These are phyloP conservation scores for Saxicola maurus DNA, from an alignment of 2,797 vertebrate species.

Conservation along the genomic window DNA sequence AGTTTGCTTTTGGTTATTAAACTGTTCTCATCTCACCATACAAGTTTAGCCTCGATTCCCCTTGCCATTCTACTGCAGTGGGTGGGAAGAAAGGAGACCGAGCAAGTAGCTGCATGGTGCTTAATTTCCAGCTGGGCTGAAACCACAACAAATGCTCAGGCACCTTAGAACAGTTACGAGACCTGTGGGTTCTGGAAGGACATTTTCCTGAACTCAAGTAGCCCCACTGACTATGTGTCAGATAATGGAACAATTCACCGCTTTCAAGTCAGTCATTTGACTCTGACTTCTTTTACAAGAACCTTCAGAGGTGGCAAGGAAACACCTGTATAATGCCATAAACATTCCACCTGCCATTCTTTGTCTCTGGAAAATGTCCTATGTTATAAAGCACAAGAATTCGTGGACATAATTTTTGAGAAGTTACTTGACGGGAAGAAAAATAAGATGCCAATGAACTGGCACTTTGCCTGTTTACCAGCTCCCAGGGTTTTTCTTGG, in stretches of 20 bases:
- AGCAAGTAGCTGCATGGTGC: fast-evolving
- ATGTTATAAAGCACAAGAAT: not conserved
- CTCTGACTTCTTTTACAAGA: not conserved
- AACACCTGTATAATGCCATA: not conserved
- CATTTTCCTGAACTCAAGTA: not conserved
- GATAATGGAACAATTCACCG: not conserved
- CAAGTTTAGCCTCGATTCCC: not conserved
- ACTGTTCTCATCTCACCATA: not conserved
- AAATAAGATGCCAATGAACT: not conserved
- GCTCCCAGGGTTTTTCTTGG: fast-evolving
- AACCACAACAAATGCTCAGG: not conserved
- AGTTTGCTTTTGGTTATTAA: not conserved
- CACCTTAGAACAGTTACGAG: not conserved
- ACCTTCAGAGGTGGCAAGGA: not conserved
- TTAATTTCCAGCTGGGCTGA: not conserved
- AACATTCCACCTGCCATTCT: not conserved
- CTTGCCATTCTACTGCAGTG: not conserved
- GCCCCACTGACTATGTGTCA: not conserved
- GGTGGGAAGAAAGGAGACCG: not conserved
- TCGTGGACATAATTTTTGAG: not conserved
- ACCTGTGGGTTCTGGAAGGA: not conserved
- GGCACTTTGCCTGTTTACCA: not conserved
- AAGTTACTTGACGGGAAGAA: fast-evolving
- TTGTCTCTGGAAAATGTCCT: not conserved
- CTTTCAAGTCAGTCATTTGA: not conserved